Base-by-base conservation (phyloP, 1,140 invertebrate genomes). In the Drosophila azteca region DNA sequence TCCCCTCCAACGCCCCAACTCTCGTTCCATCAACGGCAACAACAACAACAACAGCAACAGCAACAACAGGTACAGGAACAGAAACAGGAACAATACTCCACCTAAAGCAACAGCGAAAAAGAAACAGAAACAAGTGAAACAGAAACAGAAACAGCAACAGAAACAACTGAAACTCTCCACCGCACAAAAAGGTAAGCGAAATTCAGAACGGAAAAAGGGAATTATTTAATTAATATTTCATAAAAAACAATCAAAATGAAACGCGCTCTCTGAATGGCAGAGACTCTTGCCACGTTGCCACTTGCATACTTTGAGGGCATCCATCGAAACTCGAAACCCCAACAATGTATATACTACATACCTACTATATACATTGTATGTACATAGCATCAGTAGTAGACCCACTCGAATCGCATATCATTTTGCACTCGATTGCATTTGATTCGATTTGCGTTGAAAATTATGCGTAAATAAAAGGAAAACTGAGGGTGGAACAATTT, bases 391-490 rank as follows among this genome's bases (percentile, higher is more conserved):
- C 11, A 20, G 17, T 1, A 20, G 17, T 1, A 20, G 17, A 20
- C 17, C 22, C 17, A 22, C 13, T 50, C 45, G 26, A 43, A 45
- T 17, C 20, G 48, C 57, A 58, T 77, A 74, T 85, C 60, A 63
- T 83, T 79, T 69, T 61, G 62, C 80, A 84, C 55, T 79, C 61
- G 72, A 71, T 57, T 81, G 77, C 82, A 81, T 61, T 81, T 74
- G 66, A 85, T 85, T 85, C 72, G 55, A 85, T 85, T 85, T 75
- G 64, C 46, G 68, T 59, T 61, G 35, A 24, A 44, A 57, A 79
- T 69, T 48, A 49, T 66, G 64, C 2, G 13, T 26, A 29, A n/a
- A 61, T 51, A 66, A 51, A 31, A 24, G 43, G 17, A 31, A 24
- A 61, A 50, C 29, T 58, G 51, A 24, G 26, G n/a, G 9, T 11